A percentile compares a stretch with the other conserved stretches of the same genome.
phyloP scores from a whole-genome alignment of 2,888 invertebrate genomes.

The Noctua fimbriata region DNA sequence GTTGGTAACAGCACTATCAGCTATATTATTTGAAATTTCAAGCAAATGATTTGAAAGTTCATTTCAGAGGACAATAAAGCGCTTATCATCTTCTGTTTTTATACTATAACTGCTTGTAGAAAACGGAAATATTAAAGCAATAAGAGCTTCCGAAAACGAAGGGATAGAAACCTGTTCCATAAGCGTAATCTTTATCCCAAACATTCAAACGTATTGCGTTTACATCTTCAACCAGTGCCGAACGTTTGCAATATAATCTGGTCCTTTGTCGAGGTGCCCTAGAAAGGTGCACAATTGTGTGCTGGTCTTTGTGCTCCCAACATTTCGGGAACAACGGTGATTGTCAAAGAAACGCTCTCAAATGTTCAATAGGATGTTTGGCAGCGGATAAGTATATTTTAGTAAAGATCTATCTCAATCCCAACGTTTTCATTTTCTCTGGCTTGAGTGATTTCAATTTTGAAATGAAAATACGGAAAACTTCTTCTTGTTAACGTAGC shows the following conservation, averaged over 20 bases:
- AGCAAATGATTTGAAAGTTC: slow-evolving; percentile 15
- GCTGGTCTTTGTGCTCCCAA: slow-evolving; percentile 44
- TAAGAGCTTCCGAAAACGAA: slow-evolving; percentile 35
- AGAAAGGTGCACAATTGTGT: slow-evolving; percentile 59
- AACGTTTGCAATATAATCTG: slow-evolving; percentile 59
- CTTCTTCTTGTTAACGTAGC: neutral
- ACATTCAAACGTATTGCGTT: slow-evolving; percentile 10
- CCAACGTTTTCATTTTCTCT: slow-evolving; percentile 23
- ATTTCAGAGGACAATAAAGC: slow-evolving; percentile 1
- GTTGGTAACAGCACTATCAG: slow-evolving; percentile 5
- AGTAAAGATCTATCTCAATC: slow-evolving; percentile 15
- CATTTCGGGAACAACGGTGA: slow-evolving; percentile 52
- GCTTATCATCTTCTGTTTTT: slow-evolving; percentile 7
- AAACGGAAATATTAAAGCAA: slow-evolving; percentile 53
- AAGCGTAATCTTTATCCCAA: slow-evolving; percentile 41
- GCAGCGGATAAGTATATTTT: slow-evolving; percentile 54
- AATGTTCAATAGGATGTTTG: slow-evolving; percentile 42
- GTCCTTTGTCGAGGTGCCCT: slow-evolving; percentile 50
- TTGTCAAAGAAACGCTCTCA: slow-evolving; percentile 56
- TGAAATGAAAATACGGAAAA: neutral
- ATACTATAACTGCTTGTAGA: neutral
- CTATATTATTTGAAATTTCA: slow-evolving; percentile 33
- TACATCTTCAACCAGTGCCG: slow-evolving; percentile 28
- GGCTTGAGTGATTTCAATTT: slow-evolving; percentile 24
- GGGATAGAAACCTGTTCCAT: slow-evolving; percentile 16